Base-by-base conservation (phyloP, 23 tunicate species). In the Aplidium turbinatum region DNA sequence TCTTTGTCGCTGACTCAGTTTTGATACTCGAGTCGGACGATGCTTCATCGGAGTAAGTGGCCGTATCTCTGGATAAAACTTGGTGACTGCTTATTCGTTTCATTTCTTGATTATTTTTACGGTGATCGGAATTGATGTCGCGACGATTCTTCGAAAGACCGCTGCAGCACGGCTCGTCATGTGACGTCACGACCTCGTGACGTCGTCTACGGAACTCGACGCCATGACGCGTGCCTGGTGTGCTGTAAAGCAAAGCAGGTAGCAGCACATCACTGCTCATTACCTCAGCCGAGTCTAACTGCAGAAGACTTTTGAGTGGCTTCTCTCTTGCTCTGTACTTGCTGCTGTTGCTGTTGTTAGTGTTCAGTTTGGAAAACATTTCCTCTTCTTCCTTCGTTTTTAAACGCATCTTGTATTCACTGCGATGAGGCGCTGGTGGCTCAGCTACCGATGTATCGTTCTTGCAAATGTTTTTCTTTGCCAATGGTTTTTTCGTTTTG, bases 251-350 rank as follows among this genome's bases (percentile, higher is more conserved):
- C 33, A 82, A 35, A 0, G 87, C 73, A n/a, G 87, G 76, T 9
- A 65, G 54, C 33, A 82, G 64, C 4, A 78, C 33, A 6, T 54
- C 79, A 46, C 78, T 82, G 73, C 74, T 62, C 34, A 82, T 64
- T 0, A 82, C 68, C 32, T 82, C 74, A 11, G 87, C 29, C 28
- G 87, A 82, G 21, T 52, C 63, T 26, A 82, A 26, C 63, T 61
- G 72, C 4, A 73, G 64, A 1, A 62, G 27, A 28, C 78, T 60
- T 16, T 38, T 74, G 1, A 58, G 58, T 22, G 60, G 80, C 33
- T 82, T 74, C 68, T 82, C 87, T 50, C 87, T 31, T 2, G 51
- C 79, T 31, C 87, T 36, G 2, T 16, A 42, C 42, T 47, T 50
- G 28, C 4, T 36, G 30, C 38, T 36, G 22, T 11, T n/a, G n/a